These are phyloP conservation scores for Hemicordylus capensis DNA, from an alignment of 2,113 vertebrate genomes.

Conservation along the genomic window DNA sequence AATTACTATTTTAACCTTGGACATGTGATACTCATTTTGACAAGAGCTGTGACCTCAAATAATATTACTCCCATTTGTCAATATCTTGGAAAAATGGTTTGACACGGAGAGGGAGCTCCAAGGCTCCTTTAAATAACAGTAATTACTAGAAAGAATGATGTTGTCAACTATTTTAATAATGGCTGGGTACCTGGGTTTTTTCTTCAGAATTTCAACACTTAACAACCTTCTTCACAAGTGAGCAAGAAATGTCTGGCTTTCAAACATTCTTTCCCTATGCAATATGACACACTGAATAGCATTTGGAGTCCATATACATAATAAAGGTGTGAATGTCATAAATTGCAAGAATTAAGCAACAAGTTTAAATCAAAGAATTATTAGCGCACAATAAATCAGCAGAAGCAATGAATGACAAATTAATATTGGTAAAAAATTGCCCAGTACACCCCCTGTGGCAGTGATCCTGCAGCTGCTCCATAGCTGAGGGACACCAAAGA, in stretches of 20 bases:
- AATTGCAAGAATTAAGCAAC: conserved; percentile 50
- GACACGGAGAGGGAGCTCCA: conserved; percentile 61
- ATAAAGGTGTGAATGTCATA: conserved; percentile 47
- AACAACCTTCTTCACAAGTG: conserved; percentile 56
- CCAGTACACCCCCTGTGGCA: no score
- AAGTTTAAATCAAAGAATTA: conserved; percentile 53
- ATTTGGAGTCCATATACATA: conserved; percentile 65
- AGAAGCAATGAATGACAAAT: not conserved
- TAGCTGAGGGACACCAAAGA: not conserved
- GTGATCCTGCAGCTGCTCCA: not conserved
- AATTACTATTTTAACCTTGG: conserved; percentile 50
- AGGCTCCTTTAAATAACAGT: conserved; percentile 61
- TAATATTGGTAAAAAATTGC: not conserved
- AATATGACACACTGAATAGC: conserved; percentile 56
- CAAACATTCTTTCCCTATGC: conserved; percentile 61
- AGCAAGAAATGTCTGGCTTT: conserved; percentile 53
- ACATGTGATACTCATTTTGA: conserved; percentile 68
- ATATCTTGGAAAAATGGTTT: conserved; percentile 64
- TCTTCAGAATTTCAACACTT: conserved; percentile 70
- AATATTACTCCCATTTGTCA: conserved; percentile 71
- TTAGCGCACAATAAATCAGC: not conserved
- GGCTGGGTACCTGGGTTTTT: conserved; percentile 64
- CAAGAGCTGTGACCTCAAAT: conserved; percentile 63
- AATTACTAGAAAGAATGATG: conserved; percentile 60
- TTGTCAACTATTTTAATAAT: conserved; percentile 63